A percentile compares a stretch with the other conserved stretches of the same genome.
Conservation (phyloP, 2,113 vertebrate species). For the Pogona vitticeps region DNA sequence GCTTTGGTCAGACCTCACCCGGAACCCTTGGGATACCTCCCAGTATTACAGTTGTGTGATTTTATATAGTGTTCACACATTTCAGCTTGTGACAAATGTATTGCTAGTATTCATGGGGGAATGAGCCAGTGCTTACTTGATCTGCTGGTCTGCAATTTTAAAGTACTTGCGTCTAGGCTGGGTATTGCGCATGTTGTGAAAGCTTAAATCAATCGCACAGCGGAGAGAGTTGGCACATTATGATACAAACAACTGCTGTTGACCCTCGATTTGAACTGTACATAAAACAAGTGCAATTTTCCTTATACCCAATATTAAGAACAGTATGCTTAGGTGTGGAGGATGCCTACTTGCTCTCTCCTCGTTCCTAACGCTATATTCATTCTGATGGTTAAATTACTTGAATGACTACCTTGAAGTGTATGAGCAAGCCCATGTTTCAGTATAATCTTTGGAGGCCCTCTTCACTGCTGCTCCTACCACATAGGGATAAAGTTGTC, state of each 20-base stretch:
- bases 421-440: no score
- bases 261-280: constrained; percentile 26
- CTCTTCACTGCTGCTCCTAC: no score
- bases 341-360: neutral
- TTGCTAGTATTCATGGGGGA: neutral
- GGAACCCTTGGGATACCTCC: no score
- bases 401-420: no score
- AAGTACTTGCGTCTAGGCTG: constrained; percentile 17
- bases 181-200: neutral
- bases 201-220: neutral
- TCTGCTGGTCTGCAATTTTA: neutral
- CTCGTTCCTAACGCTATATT: no score
- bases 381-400: no score
- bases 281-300: constrained; percentile 6
- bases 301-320: rapidly evolving
- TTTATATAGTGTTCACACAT: neutral
- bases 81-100: neutral
- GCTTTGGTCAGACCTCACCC: no score
- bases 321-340: neutral
- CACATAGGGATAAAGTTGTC: no score
- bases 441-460: no score
- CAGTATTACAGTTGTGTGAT: no score
- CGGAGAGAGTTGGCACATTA: constrained; percentile 32
- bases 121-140: neutral
- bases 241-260: constrained; percentile 36